phyloP scores from a whole-genome alignment of 2,888 invertebrate species.

The Mythimna impura region DNA sequence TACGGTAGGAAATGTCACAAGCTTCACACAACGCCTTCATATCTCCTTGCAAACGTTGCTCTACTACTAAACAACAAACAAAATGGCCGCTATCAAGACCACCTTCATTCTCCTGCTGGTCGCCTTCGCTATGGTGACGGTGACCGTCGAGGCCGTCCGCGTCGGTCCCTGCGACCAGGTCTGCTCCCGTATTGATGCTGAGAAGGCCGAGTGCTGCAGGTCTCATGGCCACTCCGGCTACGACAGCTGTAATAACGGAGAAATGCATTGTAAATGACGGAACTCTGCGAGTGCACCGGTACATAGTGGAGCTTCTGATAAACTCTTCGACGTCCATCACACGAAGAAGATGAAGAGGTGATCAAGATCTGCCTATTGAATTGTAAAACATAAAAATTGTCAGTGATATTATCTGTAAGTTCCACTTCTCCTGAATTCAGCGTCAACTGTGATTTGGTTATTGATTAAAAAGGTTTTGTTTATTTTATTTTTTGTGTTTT shows the following conservation, averaged over 20 bases:
- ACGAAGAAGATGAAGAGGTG: conserved; percentile 1
- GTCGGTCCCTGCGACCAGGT: conserved; percentile 37
- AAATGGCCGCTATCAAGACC: conserved; percentile 41
- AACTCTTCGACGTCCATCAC: not conserved
- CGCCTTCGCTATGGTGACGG: conserved; percentile 44
- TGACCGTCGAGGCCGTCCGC: conserved; percentile 20
- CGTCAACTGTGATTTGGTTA: not conserved
- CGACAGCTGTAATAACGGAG: accelerated
- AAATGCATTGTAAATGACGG: not conserved
- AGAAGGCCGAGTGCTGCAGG: conserved; percentile 38
- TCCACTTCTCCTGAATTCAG: not conserved
- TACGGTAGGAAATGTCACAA: not conserved
- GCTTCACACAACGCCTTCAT: not conserved
- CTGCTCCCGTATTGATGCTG: conserved; percentile 15
- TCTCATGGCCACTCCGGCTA: conserved; percentile 11
- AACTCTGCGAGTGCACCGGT: conserved; percentile 14
- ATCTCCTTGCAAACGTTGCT: conserved; percentile 2
- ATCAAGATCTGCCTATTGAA: not conserved
- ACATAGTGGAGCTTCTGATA: conserved; percentile 15
- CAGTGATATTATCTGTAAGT: not conserved
- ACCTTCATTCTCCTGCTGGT: conserved; percentile 31
- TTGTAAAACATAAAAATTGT: not conserved
- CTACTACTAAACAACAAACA: not conserved
- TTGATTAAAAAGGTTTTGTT: conserved; percentile 12
- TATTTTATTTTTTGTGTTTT: not conserved